Base-by-base conservation (phyloP, 2,113 vertebrate genomes). In the Sorex fumeus region DNA sequence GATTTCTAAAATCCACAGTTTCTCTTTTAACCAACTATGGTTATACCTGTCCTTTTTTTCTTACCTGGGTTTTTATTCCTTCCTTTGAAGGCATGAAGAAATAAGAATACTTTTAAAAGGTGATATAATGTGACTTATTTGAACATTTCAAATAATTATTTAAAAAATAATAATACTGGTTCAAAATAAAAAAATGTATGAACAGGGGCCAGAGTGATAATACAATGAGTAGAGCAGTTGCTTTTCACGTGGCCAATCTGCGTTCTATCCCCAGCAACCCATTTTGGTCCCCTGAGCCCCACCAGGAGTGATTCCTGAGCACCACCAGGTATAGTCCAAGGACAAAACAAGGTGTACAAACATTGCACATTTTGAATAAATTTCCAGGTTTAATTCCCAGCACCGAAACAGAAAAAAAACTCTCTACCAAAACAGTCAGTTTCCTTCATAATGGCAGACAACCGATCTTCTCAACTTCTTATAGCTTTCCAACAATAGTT, bases 11-110 rank as follows among this genome's bases (percentile, higher is more conserved):
- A 91, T 27, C 82, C 36, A 81, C 23, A 23, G 9, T 67, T 82
- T 87, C 60, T 91, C 64, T 90, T 75, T 84, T 25, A 88, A 34
- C n/a, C 36, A 93, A 53, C 6, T 36, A 15, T 36, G 67, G 84
- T 86, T 89, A 70, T 47, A 91, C 91, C 10, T 91, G 57, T 78
- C 11, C 57, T 92, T 9, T 92, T 78, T 83, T 66, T 74, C 82
- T 72, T 53, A 71, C 28, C 34, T 88, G 60, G n/a, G 12, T 88
- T 88, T 93, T 91, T 78, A 87, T 13, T 30, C 64, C 69, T 94
- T 87, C 53, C 60, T 91, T 94, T 72, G 78, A 83, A 62, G 66
- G 32, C 62, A 83, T 12, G 25, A 8, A 18, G 81, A 94, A 93
- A 64, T 75, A 84, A 80, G 7, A 91, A 82, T 77, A 43, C 82